Conservation (phyloP, 2,888 invertebrate species). For the Ormyrus nitidulus region DNA sequence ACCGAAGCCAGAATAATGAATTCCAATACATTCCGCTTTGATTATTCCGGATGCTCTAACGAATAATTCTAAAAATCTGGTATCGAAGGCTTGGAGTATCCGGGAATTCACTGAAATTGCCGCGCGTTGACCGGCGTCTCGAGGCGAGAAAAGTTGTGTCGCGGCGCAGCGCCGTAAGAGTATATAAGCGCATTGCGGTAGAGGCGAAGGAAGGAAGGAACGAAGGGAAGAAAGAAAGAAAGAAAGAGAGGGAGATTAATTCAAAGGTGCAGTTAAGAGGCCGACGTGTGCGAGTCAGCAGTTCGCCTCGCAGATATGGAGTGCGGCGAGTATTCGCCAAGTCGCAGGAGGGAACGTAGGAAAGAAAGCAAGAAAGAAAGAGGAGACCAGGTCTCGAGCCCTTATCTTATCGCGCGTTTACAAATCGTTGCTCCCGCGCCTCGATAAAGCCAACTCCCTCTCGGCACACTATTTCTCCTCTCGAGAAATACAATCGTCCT, state of each 20-base stretch:
- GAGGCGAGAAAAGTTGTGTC: background rate
- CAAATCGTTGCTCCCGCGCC: slow-evolving; percentile 57
- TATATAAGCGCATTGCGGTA: slow-evolving; percentile 15
- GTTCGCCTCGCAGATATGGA: slow-evolving; percentile 24
- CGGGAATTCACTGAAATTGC: no score
- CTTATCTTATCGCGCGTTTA: slow-evolving; percentile 62
- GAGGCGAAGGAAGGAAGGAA: background rate
- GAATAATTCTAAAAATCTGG: no score
- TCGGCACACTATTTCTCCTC: background rate
- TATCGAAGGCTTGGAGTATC: no score
- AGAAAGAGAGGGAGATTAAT: slow-evolving; percentile 37
- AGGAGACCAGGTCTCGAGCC: slow-evolving; percentile 4
- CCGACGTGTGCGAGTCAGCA: slow-evolving; percentile 32
- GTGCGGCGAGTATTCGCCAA: slow-evolving; percentile 34
- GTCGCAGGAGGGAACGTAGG: slow-evolving; percentile 8
- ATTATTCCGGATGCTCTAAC: no score
- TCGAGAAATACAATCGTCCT: background rate
- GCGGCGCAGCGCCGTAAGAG: background rate
- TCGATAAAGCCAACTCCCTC: slow-evolving; percentile 54
- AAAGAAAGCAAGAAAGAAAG: slow-evolving; percentile 31
- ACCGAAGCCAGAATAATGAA: no score
- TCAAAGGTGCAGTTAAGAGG: slow-evolving; percentile 38
- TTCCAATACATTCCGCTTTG: no score
- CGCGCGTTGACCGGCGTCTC: background rate
- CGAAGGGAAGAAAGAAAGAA: background rate